phyloP scores from a whole-genome alignment of 1,140 invertebrate genomes.

The Sesamia nonagrioides region DNA sequence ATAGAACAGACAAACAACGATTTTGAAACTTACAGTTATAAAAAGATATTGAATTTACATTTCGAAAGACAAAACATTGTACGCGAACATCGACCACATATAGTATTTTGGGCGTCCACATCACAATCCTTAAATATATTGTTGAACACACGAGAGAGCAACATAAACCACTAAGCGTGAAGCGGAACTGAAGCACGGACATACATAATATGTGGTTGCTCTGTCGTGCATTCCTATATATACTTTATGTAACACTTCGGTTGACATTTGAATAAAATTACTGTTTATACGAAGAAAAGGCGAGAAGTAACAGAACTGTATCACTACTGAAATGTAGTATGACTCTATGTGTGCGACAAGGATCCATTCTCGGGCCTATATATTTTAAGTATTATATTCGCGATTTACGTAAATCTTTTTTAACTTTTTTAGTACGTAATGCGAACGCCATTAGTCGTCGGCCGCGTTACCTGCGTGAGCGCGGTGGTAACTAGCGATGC shows the following conservation, averaged over 20 bases:
- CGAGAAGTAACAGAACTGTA: too few species aligned
- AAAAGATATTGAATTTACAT: neutral
- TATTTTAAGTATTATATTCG: neutral
- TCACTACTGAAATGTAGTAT: too few species aligned
- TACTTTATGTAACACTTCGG: neutral
- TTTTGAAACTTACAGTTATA: neutral
- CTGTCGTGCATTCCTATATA: slow-evolving; percentile 16
- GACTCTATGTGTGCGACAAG: neutral
- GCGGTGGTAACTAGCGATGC: slow-evolving; percentile 85
- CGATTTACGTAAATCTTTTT: neutral
- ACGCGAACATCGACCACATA: slow-evolving; percentile 79
- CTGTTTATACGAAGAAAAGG: neutral
- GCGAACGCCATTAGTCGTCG: slow-evolving; percentile 63
- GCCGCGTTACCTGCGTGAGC: slow-evolving; percentile 87
- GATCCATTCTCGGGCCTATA: neutral
- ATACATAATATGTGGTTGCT: slow-evolving; percentile 45
- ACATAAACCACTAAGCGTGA: slow-evolving; percentile 45
- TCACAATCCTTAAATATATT: slow-evolving; percentile 53
- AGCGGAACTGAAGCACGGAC: slow-evolving; percentile 43
- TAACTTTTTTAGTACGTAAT: slow-evolving; percentile 52
- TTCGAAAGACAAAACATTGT: slow-evolving; percentile 74
- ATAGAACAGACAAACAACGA: neutral
- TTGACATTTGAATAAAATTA: neutral
- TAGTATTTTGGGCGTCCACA: slow-evolving; percentile 66
- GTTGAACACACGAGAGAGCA: slow-evolving; percentile 26